Percentiles rank a stretch among this genome's conserved stretches.
Conservation (phyloP, 2,113 vertebrate genomes). For the Apteryx owenii region DNA sequence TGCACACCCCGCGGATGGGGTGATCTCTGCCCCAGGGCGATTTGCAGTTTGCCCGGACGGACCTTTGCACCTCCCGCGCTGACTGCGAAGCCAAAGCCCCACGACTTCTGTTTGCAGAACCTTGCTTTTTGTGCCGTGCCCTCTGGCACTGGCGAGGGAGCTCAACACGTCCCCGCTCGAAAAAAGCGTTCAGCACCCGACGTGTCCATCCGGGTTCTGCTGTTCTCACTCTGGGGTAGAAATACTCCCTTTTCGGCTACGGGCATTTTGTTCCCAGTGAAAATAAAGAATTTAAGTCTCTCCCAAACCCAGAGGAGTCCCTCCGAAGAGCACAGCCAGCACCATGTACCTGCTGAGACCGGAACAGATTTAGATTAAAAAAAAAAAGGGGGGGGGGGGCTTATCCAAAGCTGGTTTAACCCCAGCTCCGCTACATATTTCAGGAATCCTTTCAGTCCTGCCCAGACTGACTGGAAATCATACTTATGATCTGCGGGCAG, state of each 20-base stretch:
- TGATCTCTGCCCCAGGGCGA: not conserved
- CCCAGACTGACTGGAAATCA: not conserved
- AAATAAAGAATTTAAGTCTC: not conserved
- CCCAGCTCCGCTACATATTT: not conserved
- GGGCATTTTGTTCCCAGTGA: not conserved
- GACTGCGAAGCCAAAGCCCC: not conserved
- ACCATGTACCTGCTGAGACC: not conserved
- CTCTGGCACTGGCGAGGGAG: not conserved
- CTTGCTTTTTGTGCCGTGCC: not conserved
- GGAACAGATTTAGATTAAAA: conserved; percentile 8
- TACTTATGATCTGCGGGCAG: not conserved
- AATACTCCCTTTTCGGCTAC: not conserved
- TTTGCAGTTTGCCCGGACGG: not conserved
- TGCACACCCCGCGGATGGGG: not conserved
- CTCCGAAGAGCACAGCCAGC: not conserved
- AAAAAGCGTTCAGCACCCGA: not conserved
- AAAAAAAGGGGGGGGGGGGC: not conserved
- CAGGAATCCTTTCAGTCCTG: not conserved
- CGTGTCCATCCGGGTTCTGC: not conserved
- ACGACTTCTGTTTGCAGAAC: conserved; percentile 39
- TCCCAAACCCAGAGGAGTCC: not conserved
- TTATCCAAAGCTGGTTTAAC: conserved; percentile 58
- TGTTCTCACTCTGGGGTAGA: not conserved
- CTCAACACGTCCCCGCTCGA: not conserved
- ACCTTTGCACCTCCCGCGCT: not conserved